Evolutionary conservation across 2,888 invertebrate genomes (phyloP).

Genomic region (Leptinotarsa haldemani): DNA sequence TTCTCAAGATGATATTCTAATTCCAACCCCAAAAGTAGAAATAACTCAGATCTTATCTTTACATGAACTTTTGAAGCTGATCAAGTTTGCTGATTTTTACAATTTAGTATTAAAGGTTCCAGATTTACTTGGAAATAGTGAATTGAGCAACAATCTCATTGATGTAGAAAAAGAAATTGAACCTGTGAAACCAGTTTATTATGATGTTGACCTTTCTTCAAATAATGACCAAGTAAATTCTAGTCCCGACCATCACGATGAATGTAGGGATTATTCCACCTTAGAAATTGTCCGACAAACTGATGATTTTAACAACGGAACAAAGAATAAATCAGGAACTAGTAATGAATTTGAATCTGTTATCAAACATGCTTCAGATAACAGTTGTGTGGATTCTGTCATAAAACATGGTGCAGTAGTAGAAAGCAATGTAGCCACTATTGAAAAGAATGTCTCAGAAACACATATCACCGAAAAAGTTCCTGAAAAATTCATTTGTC

Average conservation of each 20-base stretch:
- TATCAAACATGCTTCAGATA: constrained; percentile 29
- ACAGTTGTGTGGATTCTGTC: constrained; percentile 19
- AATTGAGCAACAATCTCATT: background rate
- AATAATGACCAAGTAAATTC: background rate
- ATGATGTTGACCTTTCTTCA: background rate
- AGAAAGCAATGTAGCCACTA: background rate
- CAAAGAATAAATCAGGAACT: background rate
- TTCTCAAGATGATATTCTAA: too few species aligned
- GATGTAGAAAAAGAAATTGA: background rate
- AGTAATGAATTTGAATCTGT: constrained; percentile 18
- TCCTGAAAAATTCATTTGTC: constrained; percentile 40
- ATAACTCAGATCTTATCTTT: too few species aligned
- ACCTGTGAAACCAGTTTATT: background rate
- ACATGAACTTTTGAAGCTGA: background rate
- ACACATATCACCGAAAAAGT: background rate
- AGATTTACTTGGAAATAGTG: background rate
- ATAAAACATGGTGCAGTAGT: constrained; percentile 29
- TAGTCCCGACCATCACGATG: background rate
- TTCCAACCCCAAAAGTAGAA: too few species aligned
- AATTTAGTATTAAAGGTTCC: constrained; percentile 9
- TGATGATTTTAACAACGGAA: too few species aligned
- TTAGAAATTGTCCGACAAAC: background rate
- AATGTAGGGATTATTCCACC: background rate
- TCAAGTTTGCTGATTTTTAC: background rate
- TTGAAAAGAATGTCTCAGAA: background rate